These are phyloP conservation scores for Elysia crispata DNA, from an alignment of 2,888 invertebrate species.

Conservation along the genomic window DNA sequence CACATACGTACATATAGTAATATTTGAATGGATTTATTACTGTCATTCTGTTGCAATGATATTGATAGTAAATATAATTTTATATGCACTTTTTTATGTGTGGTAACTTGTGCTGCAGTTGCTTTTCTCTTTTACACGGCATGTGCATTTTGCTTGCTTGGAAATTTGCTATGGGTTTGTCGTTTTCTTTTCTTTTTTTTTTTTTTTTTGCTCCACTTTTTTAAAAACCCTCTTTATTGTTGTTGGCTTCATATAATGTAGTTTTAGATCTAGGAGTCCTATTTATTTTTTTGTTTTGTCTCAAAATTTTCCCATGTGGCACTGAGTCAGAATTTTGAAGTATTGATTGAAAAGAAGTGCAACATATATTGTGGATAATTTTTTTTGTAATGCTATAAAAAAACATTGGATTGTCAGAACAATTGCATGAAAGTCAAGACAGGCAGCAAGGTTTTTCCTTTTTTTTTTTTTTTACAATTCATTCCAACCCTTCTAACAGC, in stretches of 20 bases:
- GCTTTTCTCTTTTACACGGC: neutral
- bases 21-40: no score
- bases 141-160: conserved; percentile 1
- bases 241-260: conserved; percentile 81
- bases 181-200: neutral
- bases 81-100: no score
- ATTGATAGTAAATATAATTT: no score
- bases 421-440: no score
- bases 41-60: no score
- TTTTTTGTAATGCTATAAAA: neutral
- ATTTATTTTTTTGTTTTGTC: neutral
- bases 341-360: no score
- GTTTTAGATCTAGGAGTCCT: conserved; percentile 79
- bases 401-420: neutral
- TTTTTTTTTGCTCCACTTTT: neutral
- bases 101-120: no score
- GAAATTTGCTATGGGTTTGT: neutral
- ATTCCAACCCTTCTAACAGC: no score
- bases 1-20: no score
- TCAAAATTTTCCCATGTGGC: neutral
- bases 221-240: neutral
- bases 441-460: no score
- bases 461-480: no score
- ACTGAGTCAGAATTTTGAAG: no score
- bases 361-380: neutral